Evolutionary conservation across 2,113 vertebrate species (phyloP).

Genomic region (Nothoprocta perdicaria): DNA sequence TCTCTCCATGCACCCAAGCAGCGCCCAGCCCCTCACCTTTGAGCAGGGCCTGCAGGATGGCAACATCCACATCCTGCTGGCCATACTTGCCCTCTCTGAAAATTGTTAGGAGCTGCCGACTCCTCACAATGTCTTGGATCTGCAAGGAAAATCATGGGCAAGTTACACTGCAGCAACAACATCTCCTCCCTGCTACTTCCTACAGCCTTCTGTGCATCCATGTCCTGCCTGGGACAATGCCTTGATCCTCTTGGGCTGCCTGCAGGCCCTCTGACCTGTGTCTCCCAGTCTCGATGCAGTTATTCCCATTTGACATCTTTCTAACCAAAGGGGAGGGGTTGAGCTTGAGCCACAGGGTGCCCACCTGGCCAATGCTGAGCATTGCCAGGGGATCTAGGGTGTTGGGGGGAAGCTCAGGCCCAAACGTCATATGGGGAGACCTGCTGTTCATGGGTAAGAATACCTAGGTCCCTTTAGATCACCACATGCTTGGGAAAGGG

Average conservation of each 20-base stretch:
- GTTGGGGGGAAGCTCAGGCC: accelerated
- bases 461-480: background rate
- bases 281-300: accelerated
- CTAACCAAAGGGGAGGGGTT: background rate
- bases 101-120: slow-evolving; percentile 86
- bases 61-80: slow-evolving; percentile 89
- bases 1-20: background rate
- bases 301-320: background rate
- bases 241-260: accelerated
- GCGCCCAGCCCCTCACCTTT: slow-evolving; percentile 83
- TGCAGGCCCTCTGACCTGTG: background rate
- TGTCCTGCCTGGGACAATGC: background rate
- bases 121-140: slow-evolving; percentile 94
- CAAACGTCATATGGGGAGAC: accelerated
- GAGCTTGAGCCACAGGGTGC: background rate
- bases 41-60: slow-evolving; percentile 92
- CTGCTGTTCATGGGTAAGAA: background rate
- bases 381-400: background rate
- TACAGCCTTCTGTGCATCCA: background rate
- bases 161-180: background rate
- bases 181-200: background rate
- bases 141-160: slow-evolving; percentile 31
- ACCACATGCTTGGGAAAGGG: background rate
- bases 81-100: slow-evolving; percentile 86
- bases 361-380: background rate